Percentiles rank a stretch among this genome's conserved stretches.
phyloP scores from a whole-genome alignment of 2,888 invertebrate species.

The Cosmorhoe ocellata region DNA sequence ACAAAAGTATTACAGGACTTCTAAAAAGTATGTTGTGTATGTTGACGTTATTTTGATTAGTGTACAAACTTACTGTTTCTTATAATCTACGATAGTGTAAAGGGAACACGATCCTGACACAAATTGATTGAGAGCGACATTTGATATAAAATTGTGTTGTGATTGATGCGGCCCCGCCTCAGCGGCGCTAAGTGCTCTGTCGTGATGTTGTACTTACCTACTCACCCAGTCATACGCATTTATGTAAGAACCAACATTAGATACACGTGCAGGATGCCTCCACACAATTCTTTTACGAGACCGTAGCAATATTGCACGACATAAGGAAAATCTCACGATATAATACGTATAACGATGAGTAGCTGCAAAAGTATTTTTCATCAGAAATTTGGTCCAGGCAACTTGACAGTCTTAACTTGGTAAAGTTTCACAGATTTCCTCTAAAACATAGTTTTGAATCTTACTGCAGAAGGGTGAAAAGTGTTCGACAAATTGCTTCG shows the following conservation, averaged over 20 bases:
- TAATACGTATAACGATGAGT: no score
- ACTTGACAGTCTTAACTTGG: slow-evolving; percentile 26
- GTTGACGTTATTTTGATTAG: no score
- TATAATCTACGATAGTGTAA: slow-evolving; percentile 46
- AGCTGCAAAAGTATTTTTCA: slow-evolving; percentile 12
- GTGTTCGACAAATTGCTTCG: slow-evolving; percentile 64
- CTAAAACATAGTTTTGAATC: slow-evolving; percentile 28
- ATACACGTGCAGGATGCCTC: slow-evolving; percentile 27
- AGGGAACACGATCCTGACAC: slow-evolving; percentile 75
- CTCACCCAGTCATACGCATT: slow-evolving; percentile 34
- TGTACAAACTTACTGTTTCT: slow-evolving; percentile 11
- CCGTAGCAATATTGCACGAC: no score
- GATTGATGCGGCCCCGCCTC: slow-evolving; percentile 79
- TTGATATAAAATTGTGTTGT: slow-evolving; percentile 82
- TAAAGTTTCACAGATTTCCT: slow-evolving; percentile 27
- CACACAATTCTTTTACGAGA: background rate
- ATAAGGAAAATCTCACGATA: no score
- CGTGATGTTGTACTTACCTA: slow-evolving; percentile 60
- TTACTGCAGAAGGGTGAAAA: slow-evolving; percentile 33
- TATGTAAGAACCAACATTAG: slow-evolving; percentile 46
- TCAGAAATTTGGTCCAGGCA: slow-evolving; percentile 24
- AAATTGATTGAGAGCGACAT: slow-evolving; percentile 83
- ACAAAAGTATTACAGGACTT: no score
- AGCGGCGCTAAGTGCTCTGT: slow-evolving; percentile 78
- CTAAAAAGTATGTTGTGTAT: no score